Evolutionary conservation across 2,797 vertebrate species (phyloP), one percentile per base, ranked within the genome.

Genomic region (Tragopan temminckii): DNA sequence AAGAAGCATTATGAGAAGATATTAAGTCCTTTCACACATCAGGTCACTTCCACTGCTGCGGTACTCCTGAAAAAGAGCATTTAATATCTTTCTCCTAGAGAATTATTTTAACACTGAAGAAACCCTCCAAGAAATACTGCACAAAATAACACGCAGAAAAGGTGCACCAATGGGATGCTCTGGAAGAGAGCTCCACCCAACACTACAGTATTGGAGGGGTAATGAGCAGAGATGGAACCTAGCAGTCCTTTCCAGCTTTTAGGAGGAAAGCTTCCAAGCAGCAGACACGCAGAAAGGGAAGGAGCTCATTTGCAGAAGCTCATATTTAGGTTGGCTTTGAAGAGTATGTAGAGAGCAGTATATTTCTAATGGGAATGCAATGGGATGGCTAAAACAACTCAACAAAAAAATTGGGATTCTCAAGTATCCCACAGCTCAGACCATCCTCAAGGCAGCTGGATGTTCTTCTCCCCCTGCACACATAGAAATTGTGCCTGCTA

Each of bases 381-480:
- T 10, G 4, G 40, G 6, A 16, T 20, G 48, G 45, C 17, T 38
- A 43, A 67, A 89, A 46, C 6, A 23, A 40, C 13, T 7, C 27
- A 4, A 13, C 33, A 62, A 69, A 45, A 70, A 2, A 31, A 29
- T 0, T 0, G 0, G 4, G 24, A 43, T 59, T 67, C 57, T 52
- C 7, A 80, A 53, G 35, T 13, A 67, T 74, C 21, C 10, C 3
- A 2, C 36, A 42, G 12, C 10, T 14, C 55, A 62, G 42, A 33
- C 21, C 14, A 45, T 29, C 36, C 55, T 33, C 33, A 71, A 71
- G 23, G 23, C 16, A 64, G 11, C 2, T 45, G 42, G 52, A 53
- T 15, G 6, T 29, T 52, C 50, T 5, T 13, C 21, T 24, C 9
- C 9, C 35, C 3, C n/a, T 4, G 7, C 10, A 13, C 4, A 17